Conservation (phyloP, 2,797 vertebrate genomes). For the Cirrhinus molitorella region DNA sequence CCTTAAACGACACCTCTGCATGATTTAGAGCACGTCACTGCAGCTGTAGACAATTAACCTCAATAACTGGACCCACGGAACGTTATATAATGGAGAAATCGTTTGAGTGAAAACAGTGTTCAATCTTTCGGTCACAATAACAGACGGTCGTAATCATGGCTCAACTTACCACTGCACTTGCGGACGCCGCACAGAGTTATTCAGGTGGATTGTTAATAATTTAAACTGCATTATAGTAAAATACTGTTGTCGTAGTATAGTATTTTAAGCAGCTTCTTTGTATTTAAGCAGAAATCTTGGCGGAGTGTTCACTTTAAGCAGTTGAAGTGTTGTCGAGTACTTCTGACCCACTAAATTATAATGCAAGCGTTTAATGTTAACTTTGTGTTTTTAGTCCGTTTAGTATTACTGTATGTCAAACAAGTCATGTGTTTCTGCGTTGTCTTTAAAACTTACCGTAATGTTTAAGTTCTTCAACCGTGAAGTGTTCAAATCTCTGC, state of each 20-base stretch:
- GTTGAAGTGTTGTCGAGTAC: background rate
- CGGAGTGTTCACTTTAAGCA: background rate
- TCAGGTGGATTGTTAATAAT: background rate
- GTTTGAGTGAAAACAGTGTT: background rate
- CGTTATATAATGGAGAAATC: background rate
- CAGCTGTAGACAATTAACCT: conserved; percentile 19
- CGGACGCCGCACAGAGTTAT: background rate
- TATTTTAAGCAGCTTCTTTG: background rate
- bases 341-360: background rate
- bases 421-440: background rate
- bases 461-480: background rate
- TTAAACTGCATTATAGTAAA: background rate
- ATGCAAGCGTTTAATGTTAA: background rate
- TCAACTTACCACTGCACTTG: background rate
- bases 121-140: background rate
- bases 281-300: background rate
- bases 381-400: too few relatives aligned
- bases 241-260: background rate
- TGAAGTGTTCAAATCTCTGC: conserved; percentile 57
- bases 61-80: background rate
- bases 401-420: background rate
- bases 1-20: too few relatives aligned
- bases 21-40: background rate
- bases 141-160: background rate
- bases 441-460: background rate